Percentiles rank a stretch among this genome's conserved stretches.
These are phyloP conservation scores for Antedon bifida DNA, from an alignment of 35 echinoderm and acorn worm genomes.

Conservation along the genomic window DNA sequence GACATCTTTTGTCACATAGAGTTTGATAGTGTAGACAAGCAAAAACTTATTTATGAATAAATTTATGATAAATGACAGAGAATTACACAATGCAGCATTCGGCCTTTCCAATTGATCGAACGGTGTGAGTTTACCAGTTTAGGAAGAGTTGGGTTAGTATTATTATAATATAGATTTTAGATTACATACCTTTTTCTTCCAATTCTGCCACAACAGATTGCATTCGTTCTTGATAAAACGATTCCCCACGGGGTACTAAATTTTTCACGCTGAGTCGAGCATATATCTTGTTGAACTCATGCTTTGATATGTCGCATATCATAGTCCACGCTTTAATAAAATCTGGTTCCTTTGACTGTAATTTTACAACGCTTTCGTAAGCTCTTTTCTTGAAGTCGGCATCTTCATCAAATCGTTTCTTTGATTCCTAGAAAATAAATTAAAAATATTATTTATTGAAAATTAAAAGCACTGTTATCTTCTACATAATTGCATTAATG, in stretches of 20 bases:
- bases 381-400: constrained; percentile 89
- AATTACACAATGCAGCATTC: no score
- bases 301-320: constrained; percentile 90
- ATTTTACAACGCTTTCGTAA: constrained; percentile 62
- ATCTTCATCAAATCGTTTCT: constrained; percentile 85
- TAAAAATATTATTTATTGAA: neutral
- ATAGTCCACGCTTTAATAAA: constrained; percentile 74
- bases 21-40: no score
- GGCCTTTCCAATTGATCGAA: no score
- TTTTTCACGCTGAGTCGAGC: constrained; percentile 53
- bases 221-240: constrained; percentile 93
- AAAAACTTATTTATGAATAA: no score
- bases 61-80: no score
- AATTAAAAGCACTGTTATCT: neutral
- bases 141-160: no score
- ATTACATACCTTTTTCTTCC: constrained; percentile 43
- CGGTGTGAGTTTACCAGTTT: no score
- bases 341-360: constrained; percentile 54
- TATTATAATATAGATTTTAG: no score
- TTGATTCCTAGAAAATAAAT: constrained; percentile 54
- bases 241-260: constrained; percentile 74
- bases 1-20: no score
- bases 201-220: constrained; percentile 34
- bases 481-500: neutral
- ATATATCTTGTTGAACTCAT: constrained; percentile 86